Evolutionary conservation across 2,113 vertebrate genomes (phyloP).

Genomic region (Panurus biarmicus): DNA sequence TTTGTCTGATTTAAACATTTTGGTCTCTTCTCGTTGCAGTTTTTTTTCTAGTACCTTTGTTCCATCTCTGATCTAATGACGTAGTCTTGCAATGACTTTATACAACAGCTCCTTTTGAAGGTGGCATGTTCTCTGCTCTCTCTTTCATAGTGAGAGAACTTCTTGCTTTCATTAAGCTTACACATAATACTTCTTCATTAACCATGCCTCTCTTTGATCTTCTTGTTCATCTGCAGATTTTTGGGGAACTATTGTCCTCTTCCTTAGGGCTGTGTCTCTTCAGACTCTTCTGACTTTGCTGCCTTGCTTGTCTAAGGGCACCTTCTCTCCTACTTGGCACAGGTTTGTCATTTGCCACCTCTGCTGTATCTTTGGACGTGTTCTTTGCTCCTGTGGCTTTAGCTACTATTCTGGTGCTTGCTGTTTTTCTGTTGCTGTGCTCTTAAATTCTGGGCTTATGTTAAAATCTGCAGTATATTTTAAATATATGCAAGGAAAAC

Average conservation of each 20-base stretch:
- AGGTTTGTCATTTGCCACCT: not conserved
- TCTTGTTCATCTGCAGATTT: not conserved
- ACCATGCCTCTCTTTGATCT: not conserved
- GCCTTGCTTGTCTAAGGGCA: not conserved
- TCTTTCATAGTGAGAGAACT: not conserved
- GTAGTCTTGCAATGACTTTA: not conserved
- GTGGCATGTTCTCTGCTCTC: not conserved
- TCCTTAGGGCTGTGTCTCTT: not conserved
- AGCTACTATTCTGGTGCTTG: not conserved
- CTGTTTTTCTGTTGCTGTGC: not conserved
- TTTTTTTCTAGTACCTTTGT: not conserved
- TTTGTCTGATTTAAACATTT: not conserved
- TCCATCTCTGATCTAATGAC: not conserved
- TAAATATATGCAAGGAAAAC: not conserved
- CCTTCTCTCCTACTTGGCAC: constrained; percentile 8
- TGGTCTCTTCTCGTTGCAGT: not conserved
- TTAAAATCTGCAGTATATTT: not conserved
- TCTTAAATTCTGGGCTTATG: not conserved
- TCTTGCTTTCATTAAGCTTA: not conserved
- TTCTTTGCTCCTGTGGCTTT: not conserved
- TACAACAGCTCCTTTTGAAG: not conserved
- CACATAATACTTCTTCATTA: not conserved
- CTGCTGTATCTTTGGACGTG: not conserved
- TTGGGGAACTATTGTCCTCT: not conserved
- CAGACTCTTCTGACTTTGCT: not conserved